phyloP scores from a whole-genome alignment of 2,797 vertebrate genomes.

The Aselliscus stoliczkanus region DNA sequence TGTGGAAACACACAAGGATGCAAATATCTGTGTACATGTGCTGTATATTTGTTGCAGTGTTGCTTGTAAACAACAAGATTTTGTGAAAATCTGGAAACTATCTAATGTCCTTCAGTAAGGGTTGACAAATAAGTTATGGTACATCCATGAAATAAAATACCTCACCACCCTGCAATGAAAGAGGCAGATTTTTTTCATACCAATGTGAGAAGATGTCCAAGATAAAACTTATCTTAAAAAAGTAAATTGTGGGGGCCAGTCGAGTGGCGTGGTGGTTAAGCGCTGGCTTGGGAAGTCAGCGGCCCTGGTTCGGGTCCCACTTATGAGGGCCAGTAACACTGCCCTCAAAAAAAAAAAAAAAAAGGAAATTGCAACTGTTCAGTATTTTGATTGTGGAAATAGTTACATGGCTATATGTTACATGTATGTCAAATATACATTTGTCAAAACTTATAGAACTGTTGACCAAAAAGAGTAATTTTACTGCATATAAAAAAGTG shows the following conservation, averaged over 20 bases:
- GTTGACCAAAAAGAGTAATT: neutral
- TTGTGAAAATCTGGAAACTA: neutral
- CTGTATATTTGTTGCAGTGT: neutral
- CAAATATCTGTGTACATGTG: neutral
- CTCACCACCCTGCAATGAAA: neutral
- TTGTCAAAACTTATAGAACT: neutral
- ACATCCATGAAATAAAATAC: rapidly evolving
- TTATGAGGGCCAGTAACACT: no score
- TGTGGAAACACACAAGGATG: neutral
- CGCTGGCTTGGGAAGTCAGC: no score
- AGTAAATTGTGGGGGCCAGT: no score
- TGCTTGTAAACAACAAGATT: neutral
- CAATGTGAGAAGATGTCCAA: neutral
- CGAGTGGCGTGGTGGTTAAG: no score
- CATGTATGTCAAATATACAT: neutral
- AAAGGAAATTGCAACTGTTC: neutral
- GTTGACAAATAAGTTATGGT: neutral
- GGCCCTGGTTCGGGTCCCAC: no score
- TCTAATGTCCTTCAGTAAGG: neutral
- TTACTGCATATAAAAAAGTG: neutral
- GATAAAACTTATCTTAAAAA: neutral
- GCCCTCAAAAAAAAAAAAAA: neutral
- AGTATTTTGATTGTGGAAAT: neutral
- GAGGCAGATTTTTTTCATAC: neutral
- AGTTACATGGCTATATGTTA: neutral